A percentile compares a stretch with the other conserved stretches of the same genome.
Evolutionary conservation across 2,113 vertebrate species (phyloP).

Genomic region (Rhabdomys dilectus): DNA sequence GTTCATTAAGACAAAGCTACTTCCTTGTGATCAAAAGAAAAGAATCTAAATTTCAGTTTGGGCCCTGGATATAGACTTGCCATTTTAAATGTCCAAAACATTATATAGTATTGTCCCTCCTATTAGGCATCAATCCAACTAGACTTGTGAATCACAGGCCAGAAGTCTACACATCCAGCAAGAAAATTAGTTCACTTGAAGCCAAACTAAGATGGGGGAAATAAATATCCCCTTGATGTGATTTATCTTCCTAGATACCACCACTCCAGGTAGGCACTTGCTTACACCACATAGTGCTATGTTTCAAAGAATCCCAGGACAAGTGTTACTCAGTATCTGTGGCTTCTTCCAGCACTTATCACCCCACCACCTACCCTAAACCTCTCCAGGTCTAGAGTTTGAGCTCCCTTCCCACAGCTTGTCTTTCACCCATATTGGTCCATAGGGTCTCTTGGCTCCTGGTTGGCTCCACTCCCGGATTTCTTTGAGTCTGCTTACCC

Average conservation of each 20-base stretch:
- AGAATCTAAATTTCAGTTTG: neutral
- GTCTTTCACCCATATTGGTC: neutral
- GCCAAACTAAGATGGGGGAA: neutral
- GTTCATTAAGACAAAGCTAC: neutral
- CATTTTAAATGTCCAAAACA: neutral
- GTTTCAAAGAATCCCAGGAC: neutral
- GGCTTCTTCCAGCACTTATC: neutral
- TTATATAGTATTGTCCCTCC: neutral
- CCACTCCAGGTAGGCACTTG: neutral
- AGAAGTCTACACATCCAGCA: neutral
- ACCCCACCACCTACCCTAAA: neutral
- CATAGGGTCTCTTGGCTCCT: neutral
- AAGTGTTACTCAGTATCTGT: neutral
- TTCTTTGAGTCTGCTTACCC: neutral
- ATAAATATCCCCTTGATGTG: neutral
- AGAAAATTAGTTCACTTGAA: neutral
- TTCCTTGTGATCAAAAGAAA: neutral
- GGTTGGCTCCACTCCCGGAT: neutral
- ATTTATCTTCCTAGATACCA: neutral
- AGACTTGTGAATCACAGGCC: neutral
- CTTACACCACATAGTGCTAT: neutral
- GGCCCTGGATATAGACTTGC: neutral
- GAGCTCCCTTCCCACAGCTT: neutral
- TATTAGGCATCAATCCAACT: neutral
- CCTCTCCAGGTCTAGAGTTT: neutral